Percentiles rank a stretch among this genome's conserved stretches.
phyloP scores from a whole-genome alignment of 2,113 vertebrate genomes.

The Taxidea taxus region DNA sequence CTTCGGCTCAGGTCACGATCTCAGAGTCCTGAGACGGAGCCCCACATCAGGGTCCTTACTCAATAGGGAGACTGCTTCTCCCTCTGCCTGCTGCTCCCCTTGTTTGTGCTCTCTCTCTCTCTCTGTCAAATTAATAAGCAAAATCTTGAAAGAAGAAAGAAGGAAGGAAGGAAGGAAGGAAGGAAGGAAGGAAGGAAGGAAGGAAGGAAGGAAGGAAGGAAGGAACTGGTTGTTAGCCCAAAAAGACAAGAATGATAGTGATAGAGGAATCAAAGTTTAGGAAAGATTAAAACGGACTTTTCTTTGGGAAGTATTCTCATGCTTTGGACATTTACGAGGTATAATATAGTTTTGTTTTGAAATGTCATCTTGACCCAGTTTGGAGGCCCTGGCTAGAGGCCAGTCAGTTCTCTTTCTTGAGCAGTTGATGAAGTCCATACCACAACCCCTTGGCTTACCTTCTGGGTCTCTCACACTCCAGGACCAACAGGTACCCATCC shows the following conservation, averaged over 20 bases:
- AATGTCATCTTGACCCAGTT: neutral
- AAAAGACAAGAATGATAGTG: neutral
- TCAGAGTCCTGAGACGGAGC: too few species aligned
- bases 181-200: too few species aligned
- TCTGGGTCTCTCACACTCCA: neutral
- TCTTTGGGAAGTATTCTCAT: neutral
- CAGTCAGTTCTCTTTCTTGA: neutral
- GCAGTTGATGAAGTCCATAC: neutral
- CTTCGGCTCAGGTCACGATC: too few species aligned
- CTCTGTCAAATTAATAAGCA: too few species aligned
- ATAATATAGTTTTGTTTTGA: neutral
- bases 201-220: too few species aligned
- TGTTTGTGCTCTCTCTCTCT: too few species aligned
- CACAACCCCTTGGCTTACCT: neutral
- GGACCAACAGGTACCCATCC: neutral
- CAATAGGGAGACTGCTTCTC: too few species aligned
- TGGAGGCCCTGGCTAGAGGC: neutral
- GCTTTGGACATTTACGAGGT: neutral
- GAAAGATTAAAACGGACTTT: neutral
- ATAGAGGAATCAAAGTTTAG: neutral
- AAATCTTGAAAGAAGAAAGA: too few species aligned
- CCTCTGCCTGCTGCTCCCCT: too few species aligned
- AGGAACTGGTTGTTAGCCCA: neutral
- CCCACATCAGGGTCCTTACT: too few species aligned
- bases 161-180: too few species aligned